Evolutionary conservation across 2,888 invertebrate species (phyloP).

Genomic region (Leptarthrus brevirostris): DNA sequence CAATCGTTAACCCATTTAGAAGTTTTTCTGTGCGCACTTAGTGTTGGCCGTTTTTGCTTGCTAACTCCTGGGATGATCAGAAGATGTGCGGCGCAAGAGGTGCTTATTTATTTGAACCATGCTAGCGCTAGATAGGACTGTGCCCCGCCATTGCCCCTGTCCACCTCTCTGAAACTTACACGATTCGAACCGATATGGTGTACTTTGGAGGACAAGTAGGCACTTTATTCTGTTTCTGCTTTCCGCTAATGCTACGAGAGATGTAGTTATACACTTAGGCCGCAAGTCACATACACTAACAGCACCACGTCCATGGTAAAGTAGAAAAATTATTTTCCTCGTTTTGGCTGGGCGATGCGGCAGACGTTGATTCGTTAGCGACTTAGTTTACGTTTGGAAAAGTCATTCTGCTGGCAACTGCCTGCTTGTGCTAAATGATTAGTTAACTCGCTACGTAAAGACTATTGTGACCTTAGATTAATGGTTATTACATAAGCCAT

Average conservation of each 20-base stretch:
- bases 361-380: not conserved
- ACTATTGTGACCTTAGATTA: constrained; percentile 50
- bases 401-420: not conserved
- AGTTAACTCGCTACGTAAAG: constrained; percentile 50
- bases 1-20: constrained; percentile 43
- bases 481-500: constrained; percentile 33
- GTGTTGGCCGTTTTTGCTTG: constrained; percentile 1
- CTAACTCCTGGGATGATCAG: not conserved
- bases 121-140: constrained; percentile 35
- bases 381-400: not conserved
- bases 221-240: constrained; percentile 25
- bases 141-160: constrained; percentile 1
- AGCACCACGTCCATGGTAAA: not conserved
- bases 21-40: constrained; percentile 35
- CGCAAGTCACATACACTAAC: not conserved
- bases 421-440: constrained; percentile 51
- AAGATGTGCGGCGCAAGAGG: constrained; percentile 14
- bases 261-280: not conserved
- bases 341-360: not conserved
- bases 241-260: constrained; percentile 10
- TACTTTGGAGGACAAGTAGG: constrained; percentile 38
- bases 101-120: constrained; percentile 28
- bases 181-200: not conserved
- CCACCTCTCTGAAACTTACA: not conserved
- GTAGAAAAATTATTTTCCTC: not conserved